Conservation (phyloP, 2,113 vertebrate species). For the Eclectus roratus region DNA sequence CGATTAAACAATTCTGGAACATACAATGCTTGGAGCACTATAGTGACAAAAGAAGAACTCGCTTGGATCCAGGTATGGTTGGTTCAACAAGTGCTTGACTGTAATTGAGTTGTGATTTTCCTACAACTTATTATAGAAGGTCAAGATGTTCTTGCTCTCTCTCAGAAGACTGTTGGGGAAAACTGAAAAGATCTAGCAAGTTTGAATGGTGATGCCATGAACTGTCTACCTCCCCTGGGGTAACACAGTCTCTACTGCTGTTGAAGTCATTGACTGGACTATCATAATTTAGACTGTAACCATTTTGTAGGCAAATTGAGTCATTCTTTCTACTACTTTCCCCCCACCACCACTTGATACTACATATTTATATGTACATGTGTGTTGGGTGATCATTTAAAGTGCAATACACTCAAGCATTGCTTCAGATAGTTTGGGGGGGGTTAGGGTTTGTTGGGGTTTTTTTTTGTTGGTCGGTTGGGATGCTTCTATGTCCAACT, state of each 20-base stretch:
- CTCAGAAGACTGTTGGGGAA: not conserved
- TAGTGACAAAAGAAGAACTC: not conserved
- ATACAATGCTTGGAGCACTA: constrained; percentile 92
- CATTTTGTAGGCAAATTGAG: not conserved
- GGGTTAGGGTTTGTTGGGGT: not conserved
- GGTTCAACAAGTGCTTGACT: not conserved
- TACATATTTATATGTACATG: not conserved
- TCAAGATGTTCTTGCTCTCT: not conserved
- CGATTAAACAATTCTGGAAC: constrained; percentile 86
- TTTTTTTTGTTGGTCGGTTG: not conserved
- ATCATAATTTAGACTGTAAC: not conserved
- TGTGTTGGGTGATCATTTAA: not conserved
- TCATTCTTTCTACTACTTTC: not conserved
- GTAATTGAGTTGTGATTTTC: not conserved
- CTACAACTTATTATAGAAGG: not conserved
- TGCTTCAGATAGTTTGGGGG: not conserved
- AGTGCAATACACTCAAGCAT: not conserved
- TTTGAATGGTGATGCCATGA: not conserved
- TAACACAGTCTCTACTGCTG: not conserved
- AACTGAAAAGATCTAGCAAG: not conserved
- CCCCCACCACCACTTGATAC: not conserved
- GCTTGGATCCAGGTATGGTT: constrained; percentile 89
- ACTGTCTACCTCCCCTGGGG: not conserved
- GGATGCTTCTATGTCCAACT: not conserved
- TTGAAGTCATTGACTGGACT: not conserved